Evolutionary conservation across 2,113 vertebrate species (phyloP).

Genomic region (Australoheros scitulus): DNA sequence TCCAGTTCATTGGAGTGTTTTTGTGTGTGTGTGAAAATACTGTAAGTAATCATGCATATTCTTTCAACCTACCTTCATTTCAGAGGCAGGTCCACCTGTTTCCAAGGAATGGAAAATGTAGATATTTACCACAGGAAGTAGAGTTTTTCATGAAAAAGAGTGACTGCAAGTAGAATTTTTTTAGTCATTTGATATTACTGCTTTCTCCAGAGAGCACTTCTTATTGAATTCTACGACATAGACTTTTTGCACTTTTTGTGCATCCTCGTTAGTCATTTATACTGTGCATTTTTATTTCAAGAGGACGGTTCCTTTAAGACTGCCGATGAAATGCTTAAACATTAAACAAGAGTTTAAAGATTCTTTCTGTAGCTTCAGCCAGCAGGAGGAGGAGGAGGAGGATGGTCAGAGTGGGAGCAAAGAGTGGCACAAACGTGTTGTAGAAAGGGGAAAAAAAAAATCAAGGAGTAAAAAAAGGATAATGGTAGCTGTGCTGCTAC

Average conservation of each 20-base stretch:
- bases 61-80: no score
- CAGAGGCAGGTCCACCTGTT: no score
- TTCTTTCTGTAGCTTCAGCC: background rate
- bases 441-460: background rate
- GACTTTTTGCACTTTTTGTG: background rate
- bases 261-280: background rate
- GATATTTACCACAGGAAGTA: no score
- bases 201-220: background rate
- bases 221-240: background rate
- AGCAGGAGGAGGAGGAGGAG: background rate
- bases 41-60: no score
- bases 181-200: no score
- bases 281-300: background rate
- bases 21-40: no score
- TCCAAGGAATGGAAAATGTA: no score
- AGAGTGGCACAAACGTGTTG: background rate
- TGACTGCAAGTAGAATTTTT: no score
- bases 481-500: slow-evolving; percentile 83
- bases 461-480: background rate
- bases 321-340: background rate
- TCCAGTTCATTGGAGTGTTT: no score
- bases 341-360: background rate
- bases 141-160: no score
- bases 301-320: background rate
- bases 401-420: background rate